Base-by-base conservation (phyloP, 30 jellyfish, hydroid and myxozoan genomes). In the Mastigias papua region DNA sequence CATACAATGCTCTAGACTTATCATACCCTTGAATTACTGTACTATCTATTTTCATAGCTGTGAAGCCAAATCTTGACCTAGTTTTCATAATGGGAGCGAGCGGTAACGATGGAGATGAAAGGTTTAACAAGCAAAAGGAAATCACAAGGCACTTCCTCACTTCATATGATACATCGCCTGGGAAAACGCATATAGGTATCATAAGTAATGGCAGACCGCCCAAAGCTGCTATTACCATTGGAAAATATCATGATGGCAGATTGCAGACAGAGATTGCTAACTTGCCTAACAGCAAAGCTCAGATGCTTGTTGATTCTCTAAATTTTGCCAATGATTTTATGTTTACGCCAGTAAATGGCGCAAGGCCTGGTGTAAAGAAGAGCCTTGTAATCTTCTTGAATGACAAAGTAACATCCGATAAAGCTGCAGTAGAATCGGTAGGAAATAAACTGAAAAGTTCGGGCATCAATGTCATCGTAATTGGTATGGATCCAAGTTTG, bases 311-410 rank as follows among this genome's bases (percentile, higher is more conserved):
- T 1, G 89, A 80, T 68, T 72, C 97, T 4, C 42, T 88, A 35
- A 25, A 69, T 25, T 71, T 58, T 11, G 97, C 97, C 25, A 78
- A 60, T 65, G 89, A 71, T 17, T 66, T 69, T 1, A 62, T 81
- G 74, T 93, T 88, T 79, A 73, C 91, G 19, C 34, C 54, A 19
- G 34, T 34, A 32, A 90, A 90, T 78, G 98, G 97, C 10, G 99
- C 98, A 0, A 72, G 99, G 31, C 88, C 82, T 0, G 93, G 92
- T 31, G 86, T 83, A 25, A 93, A 80, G 62, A 95, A 86, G 84
- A 71, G 97, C 51, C 87, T 95, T 9, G 93, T 95, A 33, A 91
- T 90, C 20, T 95, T 95, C 62, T 91, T 91, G 49, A 84, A 95
- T 81, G 87, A 69, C 25, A 23, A 73, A 13, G 28, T 90, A 25